Percentiles rank a stretch among this genome's conserved stretches.
Conservation (phyloP, 2,113 vertebrate genomes). For the Neomonachus schauinslandi region DNA sequence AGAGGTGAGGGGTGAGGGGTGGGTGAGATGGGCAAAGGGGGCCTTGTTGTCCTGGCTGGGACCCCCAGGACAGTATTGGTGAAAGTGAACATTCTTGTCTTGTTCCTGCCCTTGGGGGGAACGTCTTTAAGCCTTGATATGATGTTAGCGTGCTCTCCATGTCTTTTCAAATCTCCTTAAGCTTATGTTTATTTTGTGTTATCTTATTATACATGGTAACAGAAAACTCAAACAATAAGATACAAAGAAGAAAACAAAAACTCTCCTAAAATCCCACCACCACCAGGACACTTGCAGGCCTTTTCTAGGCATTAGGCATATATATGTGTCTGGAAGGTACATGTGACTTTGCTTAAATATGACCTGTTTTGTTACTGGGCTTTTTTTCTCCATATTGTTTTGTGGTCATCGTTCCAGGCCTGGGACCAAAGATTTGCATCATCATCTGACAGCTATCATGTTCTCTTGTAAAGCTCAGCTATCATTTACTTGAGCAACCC, state of each 20-base stretch:
- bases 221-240: slow-evolving; percentile 6
- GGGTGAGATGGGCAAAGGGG: background rate
- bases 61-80: background rate
- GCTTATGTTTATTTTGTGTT: background rate
- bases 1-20: background rate
- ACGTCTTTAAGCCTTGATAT: background rate
- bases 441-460: background rate
- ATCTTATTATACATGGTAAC: background rate
- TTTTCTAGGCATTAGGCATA: background rate
- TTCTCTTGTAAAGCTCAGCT: background rate
- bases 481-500: background rate
- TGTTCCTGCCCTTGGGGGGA: background rate
- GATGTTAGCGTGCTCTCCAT: background rate
- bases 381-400: background rate
- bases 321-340: background rate
- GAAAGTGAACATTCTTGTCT: background rate
- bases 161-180: background rate
- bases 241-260: background rate
- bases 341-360: background rate
- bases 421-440: background rate
- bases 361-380: background rate
- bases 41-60: background rate
- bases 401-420: background rate
- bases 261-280: background rate
- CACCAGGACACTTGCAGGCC: background rate